Conservation (phyloP, 2,888 invertebrate genomes). For the Ceramica pisi region DNA sequence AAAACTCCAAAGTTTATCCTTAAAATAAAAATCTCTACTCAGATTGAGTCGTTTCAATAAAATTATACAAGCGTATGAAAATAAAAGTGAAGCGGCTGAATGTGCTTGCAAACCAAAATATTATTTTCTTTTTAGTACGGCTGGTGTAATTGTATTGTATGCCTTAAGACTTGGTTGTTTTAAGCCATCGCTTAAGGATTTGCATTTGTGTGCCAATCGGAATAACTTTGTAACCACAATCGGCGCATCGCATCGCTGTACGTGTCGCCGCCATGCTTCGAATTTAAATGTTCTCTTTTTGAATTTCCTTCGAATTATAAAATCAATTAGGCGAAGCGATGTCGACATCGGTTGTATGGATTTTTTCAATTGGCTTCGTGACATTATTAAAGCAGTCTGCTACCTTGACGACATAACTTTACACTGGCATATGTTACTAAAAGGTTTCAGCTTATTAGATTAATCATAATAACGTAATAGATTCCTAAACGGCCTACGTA, state of each 20-base stretch:
- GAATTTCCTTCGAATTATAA: slow-evolving; percentile 81
- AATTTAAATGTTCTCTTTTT: slow-evolving; percentile 81
- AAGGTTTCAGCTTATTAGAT: background rate
- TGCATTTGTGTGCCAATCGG: slow-evolving; percentile 49
- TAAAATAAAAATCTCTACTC: slow-evolving; percentile 63
- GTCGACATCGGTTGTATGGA: slow-evolving; percentile 67
- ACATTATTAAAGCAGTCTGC: slow-evolving; percentile 31
- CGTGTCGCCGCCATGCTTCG: slow-evolving; percentile 76
- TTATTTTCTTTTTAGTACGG: slow-evolving; percentile 56
- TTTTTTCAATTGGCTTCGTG: slow-evolving; percentile 55
- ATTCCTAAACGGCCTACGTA: background rate
- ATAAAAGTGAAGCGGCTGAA: slow-evolving; percentile 74
- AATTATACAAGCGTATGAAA: slow-evolving; percentile 82
- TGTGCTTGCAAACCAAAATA: slow-evolving; percentile 49
- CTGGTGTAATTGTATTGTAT: slow-evolving; percentile 56
- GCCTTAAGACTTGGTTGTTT: slow-evolving; percentile 59
- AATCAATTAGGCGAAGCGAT: slow-evolving; percentile 83
- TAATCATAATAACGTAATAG: background rate
- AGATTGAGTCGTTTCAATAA: slow-evolving; percentile 78
- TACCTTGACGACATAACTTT: slow-evolving; percentile 19
- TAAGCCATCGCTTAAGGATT: slow-evolving; percentile 52
- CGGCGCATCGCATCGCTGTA: slow-evolving; percentile 67
- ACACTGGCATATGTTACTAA: background rate
- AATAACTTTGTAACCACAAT: slow-evolving; percentile 62
- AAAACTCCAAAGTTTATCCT: slow-evolving; percentile 60